Base-by-base conservation (phyloP, 2,888 invertebrate species). In the Proisotoma minuta region DNA sequence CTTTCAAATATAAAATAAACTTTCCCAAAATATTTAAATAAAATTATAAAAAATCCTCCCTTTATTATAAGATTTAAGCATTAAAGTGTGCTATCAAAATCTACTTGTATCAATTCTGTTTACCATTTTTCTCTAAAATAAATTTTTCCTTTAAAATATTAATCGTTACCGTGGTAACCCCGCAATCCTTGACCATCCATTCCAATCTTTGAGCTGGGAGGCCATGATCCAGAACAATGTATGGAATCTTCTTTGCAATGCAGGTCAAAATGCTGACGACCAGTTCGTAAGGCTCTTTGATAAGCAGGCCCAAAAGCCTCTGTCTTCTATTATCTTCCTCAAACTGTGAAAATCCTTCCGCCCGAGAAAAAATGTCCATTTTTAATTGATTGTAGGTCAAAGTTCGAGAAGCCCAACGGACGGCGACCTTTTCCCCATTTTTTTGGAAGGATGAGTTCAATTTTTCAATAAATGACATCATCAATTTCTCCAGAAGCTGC, bases 211-310 rank as follows among this genome's bases (percentile, higher is more conserved):
- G 26, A 20, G 3, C 3, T 26, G 51, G 51, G 5, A 51, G 20
- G 4, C 15, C 26, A 3, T 24, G 51, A n/a, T 51, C 51, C 5
- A 51, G 15, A 27, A 51, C 27, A 4, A 51, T 51, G 27, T 26
- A 51, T 3, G 51, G 51, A 23, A 51, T 51, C n/a, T 27, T 24
- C 18, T n/a, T 24, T 27, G 51, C 3, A 27, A 51, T 51, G n/a
- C 51, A 51, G 2, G 26, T 27, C 27, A 51, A n/a, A 12, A 51
- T 27, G 27, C 27, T 51, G 2, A 26, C 24, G 27, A 51, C 27
- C 27, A 51, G 51, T 4, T 51, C 27, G 18, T 51, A 51, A 10
- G 51, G 10, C 5, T 26, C 23, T 2, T 51, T 8, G 27, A 51
- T 26, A 12, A 51, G 3, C 23, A 51, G 24, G 8, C 51, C 51